Conservation (phyloP, 2,888 invertebrate genomes). For the Apamea monoglypha region DNA sequence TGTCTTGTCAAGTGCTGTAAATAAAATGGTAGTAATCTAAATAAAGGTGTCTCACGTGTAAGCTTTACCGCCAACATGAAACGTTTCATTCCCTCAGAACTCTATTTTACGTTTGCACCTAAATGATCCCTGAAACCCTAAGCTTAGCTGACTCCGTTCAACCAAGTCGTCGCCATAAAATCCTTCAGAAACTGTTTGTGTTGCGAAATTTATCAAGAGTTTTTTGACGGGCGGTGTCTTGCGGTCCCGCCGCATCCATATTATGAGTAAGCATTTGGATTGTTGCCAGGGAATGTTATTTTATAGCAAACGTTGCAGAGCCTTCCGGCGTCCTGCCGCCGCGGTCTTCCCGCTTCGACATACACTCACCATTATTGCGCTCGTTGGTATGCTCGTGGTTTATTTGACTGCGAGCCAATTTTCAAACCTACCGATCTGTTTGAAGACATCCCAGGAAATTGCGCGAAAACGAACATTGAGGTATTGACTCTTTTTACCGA, state of each 20-base stretch:
- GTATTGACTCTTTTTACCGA: neutral
- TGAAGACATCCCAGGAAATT: conserved; percentile 39
- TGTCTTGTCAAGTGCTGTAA: conserved; percentile 25
- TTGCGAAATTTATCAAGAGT: conserved; percentile 61
- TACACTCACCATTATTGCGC: conserved; percentile 54
- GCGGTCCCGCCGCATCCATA: conserved; percentile 50
- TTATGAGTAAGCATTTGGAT: conserved; percentile 74
- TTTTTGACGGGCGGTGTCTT: conserved; percentile 67
- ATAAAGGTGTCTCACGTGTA: conserved; percentile 48
- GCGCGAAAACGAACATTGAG: conserved; percentile 18
- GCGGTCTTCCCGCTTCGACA: conserved; percentile 54
- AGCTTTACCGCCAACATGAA: conserved; percentile 45
- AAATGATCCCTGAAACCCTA: conserved; percentile 55
- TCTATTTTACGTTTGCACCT: conserved; percentile 53
- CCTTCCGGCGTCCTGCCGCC: conserved; percentile 75
- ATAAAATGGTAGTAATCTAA: conserved; percentile 39
- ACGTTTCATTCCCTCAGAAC: conserved; percentile 55
- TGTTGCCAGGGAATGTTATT: conserved; percentile 72
- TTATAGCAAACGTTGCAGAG: conserved; percentile 70
- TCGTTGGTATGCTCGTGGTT: conserved; percentile 47
- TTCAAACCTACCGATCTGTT: conserved; percentile 35
- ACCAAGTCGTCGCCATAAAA: conserved; percentile 65
- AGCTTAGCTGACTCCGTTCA: conserved; percentile 57
- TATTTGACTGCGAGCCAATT: conserved; percentile 67
- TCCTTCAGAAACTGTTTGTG: conserved; percentile 56